These are phyloP conservation scores for Anadara kagoshimensis DNA, from an alignment of 1,140 invertebrate genomes.

Conservation along the genomic window DNA sequence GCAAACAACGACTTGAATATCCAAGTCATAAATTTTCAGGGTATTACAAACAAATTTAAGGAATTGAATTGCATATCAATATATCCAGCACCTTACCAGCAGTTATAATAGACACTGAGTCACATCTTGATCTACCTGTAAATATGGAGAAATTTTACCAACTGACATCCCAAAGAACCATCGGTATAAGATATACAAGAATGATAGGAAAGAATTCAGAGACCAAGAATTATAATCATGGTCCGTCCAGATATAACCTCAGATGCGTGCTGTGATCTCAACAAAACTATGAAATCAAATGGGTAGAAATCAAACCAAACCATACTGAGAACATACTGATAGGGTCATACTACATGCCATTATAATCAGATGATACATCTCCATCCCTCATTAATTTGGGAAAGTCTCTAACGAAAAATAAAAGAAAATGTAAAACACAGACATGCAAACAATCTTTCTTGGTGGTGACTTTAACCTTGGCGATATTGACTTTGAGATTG, in stretches of 20 bases:
- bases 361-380: background rate
- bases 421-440: background rate
- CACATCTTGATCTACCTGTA: constrained; percentile 1
- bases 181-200: constrained; percentile 15
- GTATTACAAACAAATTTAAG: constrained; percentile 28
- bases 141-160: constrained; percentile 18
- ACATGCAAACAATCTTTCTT: constrained; percentile 24
- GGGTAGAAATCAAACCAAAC: constrained; percentile 8
- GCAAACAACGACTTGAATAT: constrained; percentile 1
- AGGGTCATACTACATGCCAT: constrained; percentile 20
- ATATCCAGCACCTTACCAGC: constrained; percentile 8
- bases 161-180: constrained; percentile 11
- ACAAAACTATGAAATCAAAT: constrained; percentile 26
- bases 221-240: constrained; percentile 10
- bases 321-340: constrained; percentile 2
- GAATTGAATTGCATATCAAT: constrained; percentile 15
- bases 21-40: constrained; percentile 14
- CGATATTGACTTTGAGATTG: constrained; percentile 19
- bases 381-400: background rate
- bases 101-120: constrained; percentile 19
- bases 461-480: constrained; percentile 30
- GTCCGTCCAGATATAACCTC: constrained; percentile 12
- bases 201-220: constrained; percentile 16
- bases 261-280: constrained; percentile 16
- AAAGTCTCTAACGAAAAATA: background rate